A percentile compares a stretch with the other conserved stretches of the same genome.
Evolutionary conservation across 2,797 vertebrate genomes (phyloP).

Genomic region (Gouania willdenowi): DNA sequence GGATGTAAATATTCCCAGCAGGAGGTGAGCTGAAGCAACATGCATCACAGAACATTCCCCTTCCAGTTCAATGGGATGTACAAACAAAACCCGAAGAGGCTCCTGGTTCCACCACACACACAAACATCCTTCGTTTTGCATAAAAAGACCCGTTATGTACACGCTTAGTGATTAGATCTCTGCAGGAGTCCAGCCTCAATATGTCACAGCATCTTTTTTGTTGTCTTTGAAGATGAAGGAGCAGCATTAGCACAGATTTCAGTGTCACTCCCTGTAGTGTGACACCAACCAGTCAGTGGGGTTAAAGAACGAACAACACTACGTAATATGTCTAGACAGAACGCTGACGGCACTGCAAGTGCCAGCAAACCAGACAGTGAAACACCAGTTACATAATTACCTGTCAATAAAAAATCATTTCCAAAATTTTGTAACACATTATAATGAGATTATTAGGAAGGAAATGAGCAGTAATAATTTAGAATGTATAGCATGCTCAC

Average conservation of each 20-base stretch:
- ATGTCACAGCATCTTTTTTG: conserved; percentile 5
- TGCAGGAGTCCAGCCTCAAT: conserved; percentile 35
- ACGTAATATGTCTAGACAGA: conserved; percentile 10
- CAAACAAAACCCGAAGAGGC: conserved; percentile 17
- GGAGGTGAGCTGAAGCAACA: conserved; percentile 39
- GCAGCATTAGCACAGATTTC: neutral
- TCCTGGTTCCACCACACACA: conserved; percentile 25
- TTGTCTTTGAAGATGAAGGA: neutral
- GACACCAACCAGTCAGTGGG: conserved; percentile 1
- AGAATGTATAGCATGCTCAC: too few species aligned
- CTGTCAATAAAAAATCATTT: neutral
- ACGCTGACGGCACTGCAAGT: conserved; percentile 2
- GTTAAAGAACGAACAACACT: conserved; percentile 14
- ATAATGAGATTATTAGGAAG: too few species aligned
- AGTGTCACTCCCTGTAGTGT: neutral
- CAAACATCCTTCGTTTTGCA: too few species aligned
- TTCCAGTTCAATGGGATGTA: conserved; percentile 39
- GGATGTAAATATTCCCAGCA: conserved; percentile 38
- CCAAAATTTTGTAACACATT: too few species aligned
- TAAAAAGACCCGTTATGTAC: too few species aligned
- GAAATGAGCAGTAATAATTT: too few species aligned
- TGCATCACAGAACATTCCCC: conserved; percentile 39
- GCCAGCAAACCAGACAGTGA: neutral
- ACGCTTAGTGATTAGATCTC: too few species aligned
- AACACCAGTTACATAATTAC: conserved; percentile 17